phyloP scores from a whole-genome alignment of 2,113 vertebrate genomes.

The Cacatua alba region DNA sequence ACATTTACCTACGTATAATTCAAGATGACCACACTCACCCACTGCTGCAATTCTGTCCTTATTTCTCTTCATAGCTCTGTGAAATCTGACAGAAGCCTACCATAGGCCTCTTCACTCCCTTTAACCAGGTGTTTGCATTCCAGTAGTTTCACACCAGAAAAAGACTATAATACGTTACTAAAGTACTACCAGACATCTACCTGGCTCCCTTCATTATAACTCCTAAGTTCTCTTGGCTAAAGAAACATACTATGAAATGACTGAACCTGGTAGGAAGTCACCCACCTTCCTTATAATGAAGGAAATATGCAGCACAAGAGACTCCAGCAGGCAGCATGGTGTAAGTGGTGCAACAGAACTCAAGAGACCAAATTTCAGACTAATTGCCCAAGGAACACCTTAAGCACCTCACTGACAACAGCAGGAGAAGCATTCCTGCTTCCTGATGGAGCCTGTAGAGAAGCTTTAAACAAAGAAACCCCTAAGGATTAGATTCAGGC shows the following conservation, averaged over 20 bases:
- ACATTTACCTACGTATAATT: accelerated
- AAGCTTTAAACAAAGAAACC: neutral
- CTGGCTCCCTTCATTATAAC: neutral
- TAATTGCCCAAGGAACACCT: neutral
- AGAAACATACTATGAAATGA: neutral
- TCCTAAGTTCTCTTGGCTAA: neutral
- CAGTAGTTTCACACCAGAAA: neutral
- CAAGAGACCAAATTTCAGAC: neutral
- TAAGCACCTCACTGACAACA: neutral
- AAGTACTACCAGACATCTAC: neutral
- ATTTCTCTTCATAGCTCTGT: neutral
- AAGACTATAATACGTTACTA: accelerated
- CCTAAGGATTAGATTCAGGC: neutral
- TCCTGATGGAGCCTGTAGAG: neutral
- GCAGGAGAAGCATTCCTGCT: accelerated
- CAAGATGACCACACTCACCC: neutral
- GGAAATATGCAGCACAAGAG: neutral
- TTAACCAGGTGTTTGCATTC: neutral
- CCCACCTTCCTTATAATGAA: neutral
- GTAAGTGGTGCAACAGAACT: neutral
- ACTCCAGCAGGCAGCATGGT: neutral
- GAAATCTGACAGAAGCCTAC: neutral
- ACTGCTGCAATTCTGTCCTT: neutral
- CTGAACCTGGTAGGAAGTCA: neutral
- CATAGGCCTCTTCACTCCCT: neutral